Base-by-base conservation (phyloP, 2,113 vertebrate species). In the Macaca fascicularis region DNA sequence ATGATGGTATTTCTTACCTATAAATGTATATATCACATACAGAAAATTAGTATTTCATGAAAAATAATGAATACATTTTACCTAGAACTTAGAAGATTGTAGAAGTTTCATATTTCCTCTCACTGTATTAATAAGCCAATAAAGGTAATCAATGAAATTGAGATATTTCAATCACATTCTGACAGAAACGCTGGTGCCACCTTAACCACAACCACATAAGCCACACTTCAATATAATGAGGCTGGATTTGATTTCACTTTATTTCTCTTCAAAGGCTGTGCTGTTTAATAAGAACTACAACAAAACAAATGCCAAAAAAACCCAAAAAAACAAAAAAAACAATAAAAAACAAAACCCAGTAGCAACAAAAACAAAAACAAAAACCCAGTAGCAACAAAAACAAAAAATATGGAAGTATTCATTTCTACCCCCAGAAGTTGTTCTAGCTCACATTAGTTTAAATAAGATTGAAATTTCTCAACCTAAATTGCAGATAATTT, bases 401-500 rank as follows among this genome's bases (percentile, higher is more conserved):
- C 32, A 43, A 83, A 27, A 50, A 61, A 14, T 48, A 74, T 67
- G 6, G 30, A 59, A 70, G 17, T 0, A 19, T 12, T 64, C 61
- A 64, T 64, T 70, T 76, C 0, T 85, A 64, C 8, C 25, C 38
- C 27, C 57, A 94, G 85, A 97, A 76, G 30, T 92, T 55, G 40
- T 84, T 98, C 61, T 30, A 94, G 91, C 93, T 52, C 59, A 97
- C 92, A 95, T 96, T 97, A 94, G 20, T 76, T 93, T 81, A 97
- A 98, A 97, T 93, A 96, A 97, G 64, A 93, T 90, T 78, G 13
- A 98, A 97, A 97, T 97, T 96, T 97, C 89, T 98, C 79, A 90
- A 40, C 45, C 61, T 90, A 84, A 95, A 72, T 97, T 97, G 75
- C 40, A 97, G 25, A 76, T 57, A 88, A 87, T 69, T 96, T 89